Evolutionary conservation across 2,888 invertebrate species (phyloP).

Genomic region (Linnaemya vulpina): DNA sequence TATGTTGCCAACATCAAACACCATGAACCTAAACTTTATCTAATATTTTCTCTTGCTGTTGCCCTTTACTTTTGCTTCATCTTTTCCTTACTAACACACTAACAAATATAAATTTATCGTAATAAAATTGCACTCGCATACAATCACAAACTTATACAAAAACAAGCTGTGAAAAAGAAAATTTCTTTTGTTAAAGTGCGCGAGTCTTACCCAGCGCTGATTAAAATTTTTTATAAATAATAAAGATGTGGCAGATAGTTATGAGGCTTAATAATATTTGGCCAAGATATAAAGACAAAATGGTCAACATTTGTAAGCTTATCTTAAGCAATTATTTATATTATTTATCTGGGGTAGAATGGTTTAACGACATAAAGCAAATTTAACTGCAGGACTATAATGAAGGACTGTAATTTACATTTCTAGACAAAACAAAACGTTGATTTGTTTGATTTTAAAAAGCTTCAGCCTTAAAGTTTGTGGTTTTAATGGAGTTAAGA

Average conservation of each 20-base stretch:
- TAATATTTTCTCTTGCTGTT: conserved; percentile 40
- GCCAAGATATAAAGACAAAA: background rate
- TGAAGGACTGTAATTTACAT: no score
- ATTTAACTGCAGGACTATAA: no score
- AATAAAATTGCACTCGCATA: background rate
- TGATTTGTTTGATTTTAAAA: no score
- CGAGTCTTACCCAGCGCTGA: conserved; percentile 19
- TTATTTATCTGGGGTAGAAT: background rate
- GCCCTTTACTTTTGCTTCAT: background rate
- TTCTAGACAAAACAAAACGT: no score
- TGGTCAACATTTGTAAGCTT: conserved; percentile 24
- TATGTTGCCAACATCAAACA: conserved; percentile 21
- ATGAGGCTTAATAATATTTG: background rate
- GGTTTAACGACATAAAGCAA: no score
- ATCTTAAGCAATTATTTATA: conserved; percentile 10
- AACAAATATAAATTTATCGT: conserved; percentile 26
- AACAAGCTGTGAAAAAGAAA: conserved; percentile 14
- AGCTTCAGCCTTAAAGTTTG: no score
- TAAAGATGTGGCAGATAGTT: conserved; percentile 23
- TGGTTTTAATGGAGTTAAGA: no score
- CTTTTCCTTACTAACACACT: background rate
- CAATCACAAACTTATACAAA: background rate
- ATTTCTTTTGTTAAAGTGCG: conserved; percentile 46
- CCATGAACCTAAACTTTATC: conserved; percentile 49
- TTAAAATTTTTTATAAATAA: conserved; percentile 48